phyloP scores from a whole-genome alignment of 2,797 vertebrate species.

The Centropyge bicolor region DNA sequence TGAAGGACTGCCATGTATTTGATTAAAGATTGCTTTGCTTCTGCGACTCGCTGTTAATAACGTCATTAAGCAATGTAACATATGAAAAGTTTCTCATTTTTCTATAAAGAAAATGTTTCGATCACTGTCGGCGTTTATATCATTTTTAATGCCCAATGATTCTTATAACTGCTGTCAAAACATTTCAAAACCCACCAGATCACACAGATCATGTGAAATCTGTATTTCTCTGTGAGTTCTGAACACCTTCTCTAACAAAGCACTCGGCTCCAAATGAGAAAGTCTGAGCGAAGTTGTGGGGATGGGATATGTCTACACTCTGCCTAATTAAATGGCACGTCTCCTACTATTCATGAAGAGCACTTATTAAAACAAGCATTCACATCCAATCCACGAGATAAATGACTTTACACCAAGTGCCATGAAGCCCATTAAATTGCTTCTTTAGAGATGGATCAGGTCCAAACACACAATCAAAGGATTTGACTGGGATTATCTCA shows the following conservation, averaged over 20 bases:
- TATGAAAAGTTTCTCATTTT: neutral
- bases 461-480: conserved; percentile 99
- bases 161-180: neutral
- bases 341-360: conserved; percentile 92
- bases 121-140: neutral
- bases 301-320: conserved; percentile 90
- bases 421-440: conserved; percentile 95
- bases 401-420: conserved; percentile 95
- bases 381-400: conserved; percentile 92
- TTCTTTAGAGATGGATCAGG: conserved; percentile 94
- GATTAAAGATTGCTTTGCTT: conserved; percentile 1
- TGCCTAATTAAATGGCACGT: conserved; percentile 95
- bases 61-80: neutral
- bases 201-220: conserved; percentile 4
- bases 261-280: conserved; percentile 26
- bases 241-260: conserved; percentile 19
- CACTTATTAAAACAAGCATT: conserved; percentile 97
- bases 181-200: neutral
- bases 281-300: conserved; percentile 84
- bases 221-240: neutral
- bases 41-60: neutral
- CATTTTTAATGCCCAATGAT: neutral
- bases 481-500: conserved; percentile 98
- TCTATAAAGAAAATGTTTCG: neutral
- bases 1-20: neutral